phyloP scores from a whole-genome alignment of 2,113 vertebrate genomes.

The Chaenogobius annularis region DNA sequence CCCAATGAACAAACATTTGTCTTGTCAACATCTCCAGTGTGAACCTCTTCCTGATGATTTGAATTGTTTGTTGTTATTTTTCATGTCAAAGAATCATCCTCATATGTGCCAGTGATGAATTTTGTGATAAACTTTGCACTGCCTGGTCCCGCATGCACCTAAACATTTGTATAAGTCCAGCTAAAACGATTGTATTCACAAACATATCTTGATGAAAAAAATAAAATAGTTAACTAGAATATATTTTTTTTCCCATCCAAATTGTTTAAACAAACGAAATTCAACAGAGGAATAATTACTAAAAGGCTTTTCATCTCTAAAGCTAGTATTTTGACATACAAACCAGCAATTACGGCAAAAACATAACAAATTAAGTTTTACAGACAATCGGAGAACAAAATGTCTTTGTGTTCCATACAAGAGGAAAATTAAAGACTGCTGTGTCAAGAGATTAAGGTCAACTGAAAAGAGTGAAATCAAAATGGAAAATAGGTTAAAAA shows the following conservation, averaged over 20 bases:
- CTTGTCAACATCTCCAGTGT: slow-evolving; percentile 68
- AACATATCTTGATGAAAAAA: background rate
- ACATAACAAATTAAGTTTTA: background rate
- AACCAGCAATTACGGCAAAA: background rate
- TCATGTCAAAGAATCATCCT: slow-evolving; percentile 55
- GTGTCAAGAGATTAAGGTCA: background rate
- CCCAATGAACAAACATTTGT: slow-evolving; percentile 74
- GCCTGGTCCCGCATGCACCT: background rate
- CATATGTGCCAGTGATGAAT: slow-evolving; percentile 44
- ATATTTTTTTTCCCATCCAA: background rate
- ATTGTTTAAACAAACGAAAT: background rate
- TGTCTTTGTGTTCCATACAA: background rate
- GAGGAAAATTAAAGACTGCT: background rate
- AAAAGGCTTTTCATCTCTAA: background rate
- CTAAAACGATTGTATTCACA: background rate
- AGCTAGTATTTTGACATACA: background rate
- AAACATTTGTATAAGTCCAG: background rate
- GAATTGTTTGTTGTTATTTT: slow-evolving; percentile 53
- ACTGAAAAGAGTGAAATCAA: background rate
- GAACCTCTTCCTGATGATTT: slow-evolving; percentile 61
- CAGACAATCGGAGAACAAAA: background rate
- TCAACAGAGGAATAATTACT: background rate
- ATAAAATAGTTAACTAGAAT: too few relatives aligned
- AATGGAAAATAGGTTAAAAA: background rate
- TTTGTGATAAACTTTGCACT: slow-evolving; percentile 4